These are phyloP conservation scores for Acomys russatus DNA, from an alignment of 2,797 vertebrate species.

Conservation along the genomic window DNA sequence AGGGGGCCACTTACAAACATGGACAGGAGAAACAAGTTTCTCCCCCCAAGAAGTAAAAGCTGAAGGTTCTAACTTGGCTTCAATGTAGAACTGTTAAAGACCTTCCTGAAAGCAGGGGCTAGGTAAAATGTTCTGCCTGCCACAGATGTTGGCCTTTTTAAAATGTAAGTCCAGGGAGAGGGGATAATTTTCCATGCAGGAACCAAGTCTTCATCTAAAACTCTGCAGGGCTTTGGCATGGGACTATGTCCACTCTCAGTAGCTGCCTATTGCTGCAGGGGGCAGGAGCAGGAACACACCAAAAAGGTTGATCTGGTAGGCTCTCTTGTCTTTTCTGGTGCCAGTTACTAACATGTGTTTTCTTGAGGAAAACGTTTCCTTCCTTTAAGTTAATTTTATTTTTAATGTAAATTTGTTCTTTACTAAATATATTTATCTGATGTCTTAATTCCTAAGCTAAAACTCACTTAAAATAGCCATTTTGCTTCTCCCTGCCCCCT, in stretches of 20 bases:
- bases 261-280: no score
- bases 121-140: background rate
- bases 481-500: background rate
- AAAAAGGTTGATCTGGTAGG: background rate
- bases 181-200: accelerated
- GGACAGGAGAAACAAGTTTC: background rate
- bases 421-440: background rate
- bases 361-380: background rate
- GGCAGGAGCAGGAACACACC: background rate
- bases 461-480: background rate
- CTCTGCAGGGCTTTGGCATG: background rate
- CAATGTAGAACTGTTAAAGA: no score
- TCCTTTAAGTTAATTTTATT: background rate
- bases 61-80: background rate
- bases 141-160: background rate
- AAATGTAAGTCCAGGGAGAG: background rate
- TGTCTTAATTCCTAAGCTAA: background rate
- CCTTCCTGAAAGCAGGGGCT: background rate
- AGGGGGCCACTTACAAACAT: background rate
- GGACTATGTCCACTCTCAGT: background rate
- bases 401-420: background rate
- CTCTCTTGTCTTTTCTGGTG: background rate
- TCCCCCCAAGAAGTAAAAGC: accelerated
- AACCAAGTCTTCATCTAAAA: background rate
- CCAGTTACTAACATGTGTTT: background rate